Conservation (phyloP, 2,113 vertebrate species). For the Malurus elegans region DNA sequence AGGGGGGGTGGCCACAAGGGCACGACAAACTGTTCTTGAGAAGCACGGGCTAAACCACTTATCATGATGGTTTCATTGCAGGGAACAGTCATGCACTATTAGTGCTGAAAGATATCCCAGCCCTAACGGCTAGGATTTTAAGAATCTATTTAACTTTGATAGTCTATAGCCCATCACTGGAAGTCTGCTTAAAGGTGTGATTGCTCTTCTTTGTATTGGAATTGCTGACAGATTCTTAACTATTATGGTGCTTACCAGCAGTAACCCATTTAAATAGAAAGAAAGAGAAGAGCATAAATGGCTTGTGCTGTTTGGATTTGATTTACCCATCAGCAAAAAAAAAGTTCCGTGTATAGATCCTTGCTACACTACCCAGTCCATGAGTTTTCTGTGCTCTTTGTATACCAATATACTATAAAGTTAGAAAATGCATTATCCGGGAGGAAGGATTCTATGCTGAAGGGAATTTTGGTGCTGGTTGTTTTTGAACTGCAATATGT, state of each 20-base stretch:
- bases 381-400: background rate
- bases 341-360: conserved; percentile 1
- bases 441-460: background rate
- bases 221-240: conserved; percentile 68
- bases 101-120: conserved; percentile 64
- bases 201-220: conserved; percentile 66
- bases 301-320: conserved; percentile 49
- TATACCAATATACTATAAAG: background rate
- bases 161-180: conserved; percentile 54
- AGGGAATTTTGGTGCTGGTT: conserved; percentile 37
- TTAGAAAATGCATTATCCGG: conserved; percentile 11
- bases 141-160: conserved; percentile 68
- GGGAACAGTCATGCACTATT: conserved; percentile 60
- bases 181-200: conserved; percentile 60
- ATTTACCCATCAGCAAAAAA: conserved; percentile 45
- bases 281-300: conserved; percentile 27
- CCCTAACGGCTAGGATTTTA: conserved; percentile 56
- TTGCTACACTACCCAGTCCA: background rate
- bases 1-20: conserved; percentile 22
- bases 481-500: conserved; percentile 60
- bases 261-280: conserved; percentile 64
- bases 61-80: conserved; percentile 50
- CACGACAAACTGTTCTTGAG: conserved; percentile 8
- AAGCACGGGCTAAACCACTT: background rate
- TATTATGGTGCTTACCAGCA: conserved; percentile 55